Base-by-base conservation (phyloP, 2,888 invertebrate species). In the Tetragnatha montana region DNA sequence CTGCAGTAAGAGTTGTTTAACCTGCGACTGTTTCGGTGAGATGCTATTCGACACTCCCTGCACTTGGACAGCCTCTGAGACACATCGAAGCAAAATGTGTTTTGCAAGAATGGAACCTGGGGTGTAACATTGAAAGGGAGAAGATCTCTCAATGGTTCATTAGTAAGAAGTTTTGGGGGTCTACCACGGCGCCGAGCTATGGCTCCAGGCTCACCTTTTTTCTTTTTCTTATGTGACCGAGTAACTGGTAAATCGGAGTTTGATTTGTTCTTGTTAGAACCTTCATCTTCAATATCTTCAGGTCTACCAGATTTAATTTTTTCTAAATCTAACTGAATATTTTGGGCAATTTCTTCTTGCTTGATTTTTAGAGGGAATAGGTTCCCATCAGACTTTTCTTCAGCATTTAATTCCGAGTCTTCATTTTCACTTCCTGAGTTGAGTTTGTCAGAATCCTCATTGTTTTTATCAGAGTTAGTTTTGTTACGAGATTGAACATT, bases 41-140 rank as follows among this genome's bases (percentile, higher is more conserved):
- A 96, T 75, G 97, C 96, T 96, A 96, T 96, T 92, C 98, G 96
- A 93, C 98, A 98, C 94, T 98, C 98, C 91, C 98, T 95, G 94
- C 98, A 98, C 94, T 98, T 98, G 92, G 97, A 96, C 92, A 97
- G 94, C 92, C 97, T 97, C 60, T 97, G 96, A 51, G 97, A 96
- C 69, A 98, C 96, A 93, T 97, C 93, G 50, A 96, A 96, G 94
- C 98, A 96, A 50, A 97, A 95, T 91, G 97, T 96, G 94, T 97
- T 96, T 93, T 98, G 96, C 92, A 97, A 94, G 95, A 98, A 98
- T 91, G 97, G 97, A 17, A 84, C 49, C 19, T 81, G 84, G 35
- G 69, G 69, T n/a, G 51, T 78, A 10, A 83, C 35, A 81, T 81
- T 81, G 7, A 70, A 47, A 76, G 50, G 17, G 8, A 50, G n/a